Conservation (phyloP, 2,797 vertebrate genomes). For the Ptychadena robeensis region DNA sequence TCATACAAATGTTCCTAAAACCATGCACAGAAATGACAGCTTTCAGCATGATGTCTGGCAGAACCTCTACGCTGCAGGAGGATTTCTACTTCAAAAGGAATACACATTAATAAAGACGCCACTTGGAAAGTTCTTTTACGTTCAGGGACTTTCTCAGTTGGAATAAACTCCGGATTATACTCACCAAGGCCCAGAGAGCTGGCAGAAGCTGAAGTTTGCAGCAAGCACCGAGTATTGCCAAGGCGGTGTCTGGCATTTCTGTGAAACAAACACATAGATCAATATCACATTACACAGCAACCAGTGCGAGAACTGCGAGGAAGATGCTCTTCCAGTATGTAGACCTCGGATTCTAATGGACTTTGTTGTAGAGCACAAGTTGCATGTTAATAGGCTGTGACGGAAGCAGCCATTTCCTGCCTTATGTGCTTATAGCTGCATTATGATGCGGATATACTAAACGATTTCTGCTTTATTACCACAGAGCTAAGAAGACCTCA, state of each 20-base stretch:
- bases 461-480: no score
- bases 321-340: background rate
- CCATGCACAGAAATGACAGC: background rate
- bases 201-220: conserved; percentile 77
- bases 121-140: background rate
- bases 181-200: conserved; percentile 80
- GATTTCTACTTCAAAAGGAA: background rate
- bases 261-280: conserved; percentile 47
- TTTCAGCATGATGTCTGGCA: background rate
- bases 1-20: background rate
- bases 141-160: background rate
- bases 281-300: background rate
- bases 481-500: no score
- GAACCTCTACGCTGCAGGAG: background rate
- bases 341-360: no score
- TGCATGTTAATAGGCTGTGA: no score
- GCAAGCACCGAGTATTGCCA: conserved; percentile 77
- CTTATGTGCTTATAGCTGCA: no score
- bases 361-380: no score
- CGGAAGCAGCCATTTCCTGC: no score
- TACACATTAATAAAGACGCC: background rate
- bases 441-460: no score
- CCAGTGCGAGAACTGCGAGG: background rate
- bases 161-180: conserved; percentile 60
- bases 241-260: conserved; percentile 80